These are phyloP conservation scores for Ptycholaimellus sp. DNA, from an alignment of 2,888 invertebrate genomes.

Conservation along the genomic window DNA sequence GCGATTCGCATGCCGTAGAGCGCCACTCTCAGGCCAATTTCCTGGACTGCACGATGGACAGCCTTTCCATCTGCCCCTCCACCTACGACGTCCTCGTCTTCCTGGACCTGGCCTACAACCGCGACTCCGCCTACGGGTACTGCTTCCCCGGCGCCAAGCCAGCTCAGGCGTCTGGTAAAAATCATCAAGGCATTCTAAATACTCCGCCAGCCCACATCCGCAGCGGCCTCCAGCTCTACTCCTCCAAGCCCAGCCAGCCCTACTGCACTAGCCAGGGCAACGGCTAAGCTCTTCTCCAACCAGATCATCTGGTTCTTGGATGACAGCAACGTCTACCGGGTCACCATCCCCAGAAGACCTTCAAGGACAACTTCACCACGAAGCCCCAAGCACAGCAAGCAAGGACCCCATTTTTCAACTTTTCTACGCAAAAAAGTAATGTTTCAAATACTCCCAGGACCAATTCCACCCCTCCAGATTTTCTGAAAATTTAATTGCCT, in stretches of 20 bases:
- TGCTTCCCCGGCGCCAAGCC: slow-evolving; percentile 99
- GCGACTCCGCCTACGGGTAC: slow-evolving; percentile 91
- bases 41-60: slow-evolving; percentile 98
- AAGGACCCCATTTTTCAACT: too few species aligned
- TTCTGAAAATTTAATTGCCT: too few species aligned
- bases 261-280: slow-evolving; percentile 98
- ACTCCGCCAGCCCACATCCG: too few species aligned
- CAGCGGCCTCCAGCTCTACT: too few species aligned
- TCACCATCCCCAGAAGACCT: slow-evolving; percentile 98
- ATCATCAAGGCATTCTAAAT: slow-evolving; percentile 84
- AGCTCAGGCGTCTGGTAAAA: slow-evolving; percentile 90
- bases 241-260: slow-evolving; percentile 95
- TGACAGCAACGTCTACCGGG: slow-evolving; percentile 95
- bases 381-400: slow-evolving; percentile 99
- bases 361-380: slow-evolving; percentile 93
- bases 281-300: slow-evolving; percentile 95
- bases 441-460: too few species aligned
- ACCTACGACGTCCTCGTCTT: slow-evolving; percentile 99
- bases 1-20: slow-evolving; percentile 96
- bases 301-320: slow-evolving; percentile 99
- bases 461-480: too few species aligned
- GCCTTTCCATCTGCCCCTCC: slow-evolving; percentile 99
- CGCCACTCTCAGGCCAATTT: slow-evolving; percentile 66
- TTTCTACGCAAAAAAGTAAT: too few species aligned
- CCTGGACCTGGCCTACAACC: slow-evolving; percentile 99